These are phyloP conservation scores for Myoxocephalus aenaeus DNA, from an alignment of 2,797 vertebrate genomes.

Conservation along the genomic window DNA sequence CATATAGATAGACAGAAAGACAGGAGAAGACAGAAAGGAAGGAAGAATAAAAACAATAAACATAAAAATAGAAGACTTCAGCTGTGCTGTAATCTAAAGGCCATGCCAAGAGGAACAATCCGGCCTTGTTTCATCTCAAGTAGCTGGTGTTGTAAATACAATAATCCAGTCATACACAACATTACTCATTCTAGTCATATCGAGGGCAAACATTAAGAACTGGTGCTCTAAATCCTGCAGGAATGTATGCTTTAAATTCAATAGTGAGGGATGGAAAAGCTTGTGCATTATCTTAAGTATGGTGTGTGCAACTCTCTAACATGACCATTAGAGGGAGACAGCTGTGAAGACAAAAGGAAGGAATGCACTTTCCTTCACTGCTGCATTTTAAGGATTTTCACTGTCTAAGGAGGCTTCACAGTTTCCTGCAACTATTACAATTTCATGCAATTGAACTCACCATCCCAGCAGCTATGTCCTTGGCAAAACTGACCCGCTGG, in stretches of 20 bases:
- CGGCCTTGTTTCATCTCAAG: constrained; percentile 39
- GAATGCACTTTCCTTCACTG: background rate
- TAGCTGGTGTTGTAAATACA: constrained; percentile 33
- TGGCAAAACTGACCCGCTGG: constrained; percentile 94
- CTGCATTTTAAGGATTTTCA: background rate
- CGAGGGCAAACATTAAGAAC: constrained; percentile 23
- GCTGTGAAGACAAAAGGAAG: background rate
- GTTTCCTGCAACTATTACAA: background rate
- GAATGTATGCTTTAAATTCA: constrained; percentile 52
- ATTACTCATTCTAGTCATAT: constrained; percentile 43
- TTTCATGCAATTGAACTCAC: constrained; percentile 78
- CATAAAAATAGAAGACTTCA: constrained; percentile 28
- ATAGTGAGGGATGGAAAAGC: constrained; percentile 21
- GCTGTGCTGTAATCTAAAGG: constrained; percentile 27
- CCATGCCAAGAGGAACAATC: constrained; percentile 44
- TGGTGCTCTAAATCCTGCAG: constrained; percentile 45
- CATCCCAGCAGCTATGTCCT: constrained; percentile 96
- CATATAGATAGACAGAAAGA: constrained; percentile 31
- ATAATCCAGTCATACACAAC: constrained; percentile 45
- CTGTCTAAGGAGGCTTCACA: background rate
- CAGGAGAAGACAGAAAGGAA: constrained; percentile 11
- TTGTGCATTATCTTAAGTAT: background rate
- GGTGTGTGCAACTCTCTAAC: constrained; percentile 17
- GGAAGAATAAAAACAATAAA: constrained; percentile 8
- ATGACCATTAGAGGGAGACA: constrained; percentile 71